Conservation (phyloP, 2,113 vertebrate species). For the Dicentrarchus labrax region DNA sequence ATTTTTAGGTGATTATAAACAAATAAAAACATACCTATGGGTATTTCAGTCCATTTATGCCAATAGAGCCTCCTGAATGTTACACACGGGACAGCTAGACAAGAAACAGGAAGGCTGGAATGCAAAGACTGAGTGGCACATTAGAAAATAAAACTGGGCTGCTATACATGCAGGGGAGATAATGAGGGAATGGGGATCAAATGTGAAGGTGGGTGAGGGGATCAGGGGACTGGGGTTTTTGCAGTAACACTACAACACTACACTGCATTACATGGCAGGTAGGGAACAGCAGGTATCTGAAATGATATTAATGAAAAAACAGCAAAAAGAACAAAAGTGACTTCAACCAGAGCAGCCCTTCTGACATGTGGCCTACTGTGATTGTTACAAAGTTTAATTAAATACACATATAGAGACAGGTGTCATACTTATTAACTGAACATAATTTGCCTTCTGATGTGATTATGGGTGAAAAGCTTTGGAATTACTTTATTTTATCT, state of each 20-base stretch:
- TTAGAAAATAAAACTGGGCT: neutral
- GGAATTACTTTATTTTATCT: too few relatives aligned
- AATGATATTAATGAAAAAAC: neutral
- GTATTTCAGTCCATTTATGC: too few relatives aligned
- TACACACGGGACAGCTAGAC: neutral
- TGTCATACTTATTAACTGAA: neutral
- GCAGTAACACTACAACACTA: neutral
- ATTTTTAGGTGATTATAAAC: too few relatives aligned
- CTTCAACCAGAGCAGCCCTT: too few relatives aligned
- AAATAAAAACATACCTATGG: too few relatives aligned
- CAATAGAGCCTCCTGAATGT: neutral
- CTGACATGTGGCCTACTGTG: neutral
- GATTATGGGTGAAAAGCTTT: too few relatives aligned
- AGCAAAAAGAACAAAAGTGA: neutral
- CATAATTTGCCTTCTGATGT: neutral
- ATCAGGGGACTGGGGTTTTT: neutral
- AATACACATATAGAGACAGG: slow-evolving; percentile 7
- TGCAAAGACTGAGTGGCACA: neutral
- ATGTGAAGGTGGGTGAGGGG: neutral
- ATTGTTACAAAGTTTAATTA: slow-evolving; percentile 14
- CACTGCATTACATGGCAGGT: neutral
- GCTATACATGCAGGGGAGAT: neutral
- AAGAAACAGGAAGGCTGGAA: neutral
- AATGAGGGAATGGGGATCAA: neutral
- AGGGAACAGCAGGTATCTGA: neutral